phyloP scores from a whole-genome alignment of 2,888 invertebrate genomes.

The Gymnoscelis rufifasciata region DNA sequence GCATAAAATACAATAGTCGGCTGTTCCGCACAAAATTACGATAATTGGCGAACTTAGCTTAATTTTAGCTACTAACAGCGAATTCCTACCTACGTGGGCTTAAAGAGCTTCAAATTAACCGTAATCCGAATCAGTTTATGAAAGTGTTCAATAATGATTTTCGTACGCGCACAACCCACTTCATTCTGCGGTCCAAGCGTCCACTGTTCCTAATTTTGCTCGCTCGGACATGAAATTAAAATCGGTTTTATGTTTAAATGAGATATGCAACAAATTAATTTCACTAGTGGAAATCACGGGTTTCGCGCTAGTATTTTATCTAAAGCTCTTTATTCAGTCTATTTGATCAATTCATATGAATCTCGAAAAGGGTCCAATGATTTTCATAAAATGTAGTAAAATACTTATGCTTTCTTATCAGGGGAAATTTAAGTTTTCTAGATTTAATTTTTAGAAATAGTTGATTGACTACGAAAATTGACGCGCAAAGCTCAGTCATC shows the following conservation, averaged over 20 bases:
- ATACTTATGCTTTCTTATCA: no score
- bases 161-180: conserved; percentile 55
- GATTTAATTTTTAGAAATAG: no score
- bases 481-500: no score
- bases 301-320: not conserved
- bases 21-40: no score
- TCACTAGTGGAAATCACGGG: conserved; percentile 2
- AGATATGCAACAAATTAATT: conserved; percentile 52
- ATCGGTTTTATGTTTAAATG: conserved; percentile 75
- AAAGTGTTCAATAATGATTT: conserved; percentile 70
- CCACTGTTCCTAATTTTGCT: conserved; percentile 72
- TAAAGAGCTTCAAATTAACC: conserved; percentile 31
- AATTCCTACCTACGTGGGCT: conserved; percentile 12
- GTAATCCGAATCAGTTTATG: conserved; percentile 39
- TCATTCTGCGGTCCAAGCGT: conserved; percentile 71
- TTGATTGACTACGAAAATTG: no score
- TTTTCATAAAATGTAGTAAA: no score
- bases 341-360: no score
- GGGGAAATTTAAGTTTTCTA: no score
- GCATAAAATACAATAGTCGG: no score
- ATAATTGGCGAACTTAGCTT: not conserved
- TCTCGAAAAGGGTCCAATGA: no score
- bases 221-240: conserved; percentile 77
- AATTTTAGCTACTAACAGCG: conserved; percentile 5
- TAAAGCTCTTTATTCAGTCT: no score